phyloP scores from a whole-genome alignment of 2,888 invertebrate genomes.

The Byasa hedistus region DNA sequence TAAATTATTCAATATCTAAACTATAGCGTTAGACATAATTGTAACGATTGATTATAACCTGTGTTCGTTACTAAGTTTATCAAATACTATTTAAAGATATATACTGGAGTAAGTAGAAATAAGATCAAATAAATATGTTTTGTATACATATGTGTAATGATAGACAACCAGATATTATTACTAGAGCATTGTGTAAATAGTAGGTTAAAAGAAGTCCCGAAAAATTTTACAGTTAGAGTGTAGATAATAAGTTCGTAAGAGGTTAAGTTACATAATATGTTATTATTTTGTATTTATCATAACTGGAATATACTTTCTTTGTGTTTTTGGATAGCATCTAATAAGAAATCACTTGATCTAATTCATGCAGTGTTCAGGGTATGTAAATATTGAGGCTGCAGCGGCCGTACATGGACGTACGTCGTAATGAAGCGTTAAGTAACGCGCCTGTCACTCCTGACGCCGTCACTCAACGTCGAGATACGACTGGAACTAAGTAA shows the following conservation, averaged over 20 bases:
- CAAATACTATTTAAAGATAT: no score
- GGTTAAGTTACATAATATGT: no score
- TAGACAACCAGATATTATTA: no score
- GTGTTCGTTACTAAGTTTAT: not conserved
- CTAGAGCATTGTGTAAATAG: no score
- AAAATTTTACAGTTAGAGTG: no score
- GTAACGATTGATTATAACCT: not conserved
- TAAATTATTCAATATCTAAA: not conserved
- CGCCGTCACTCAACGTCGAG: conserved; percentile 25
- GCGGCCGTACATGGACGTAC: conserved; percentile 13
- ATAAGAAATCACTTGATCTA: conserved; percentile 11
- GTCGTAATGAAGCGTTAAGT: conserved; percentile 28
- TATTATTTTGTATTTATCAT: no score
- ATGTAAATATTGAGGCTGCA: conserved; percentile 20
- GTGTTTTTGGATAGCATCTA: not conserved
- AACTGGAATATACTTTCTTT: no score
- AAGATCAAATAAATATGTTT: no score
- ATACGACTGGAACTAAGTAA: conserved; percentile 27
- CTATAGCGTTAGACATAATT: not conserved
- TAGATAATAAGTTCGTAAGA: no score
- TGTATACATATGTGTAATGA: no score
- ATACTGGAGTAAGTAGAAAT: no score
- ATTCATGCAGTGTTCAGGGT: conserved; percentile 8
- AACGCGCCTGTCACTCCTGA: conserved; percentile 26
- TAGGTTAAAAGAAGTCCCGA: no score